Percentiles rank a stretch among this genome's conserved stretches.
Conservation (phyloP, 2,797 vertebrate genomes). For the Rhinoraja longicauda region DNA sequence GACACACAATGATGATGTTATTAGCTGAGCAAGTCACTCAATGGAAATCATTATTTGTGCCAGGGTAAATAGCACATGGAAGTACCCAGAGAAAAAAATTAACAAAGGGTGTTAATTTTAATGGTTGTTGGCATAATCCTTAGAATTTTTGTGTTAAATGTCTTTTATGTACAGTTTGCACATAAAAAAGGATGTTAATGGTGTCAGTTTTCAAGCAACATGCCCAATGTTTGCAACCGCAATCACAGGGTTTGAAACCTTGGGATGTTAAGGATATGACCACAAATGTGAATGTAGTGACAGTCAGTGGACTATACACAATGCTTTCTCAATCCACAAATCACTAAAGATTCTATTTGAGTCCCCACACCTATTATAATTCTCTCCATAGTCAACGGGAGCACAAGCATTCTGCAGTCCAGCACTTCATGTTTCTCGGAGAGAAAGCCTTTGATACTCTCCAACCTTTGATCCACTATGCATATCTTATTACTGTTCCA, state of each 20-base stretch:
- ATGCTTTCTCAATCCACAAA: neutral
- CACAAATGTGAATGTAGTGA: neutral
- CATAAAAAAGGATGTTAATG: too few species aligned
- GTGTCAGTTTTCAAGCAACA: neutral
- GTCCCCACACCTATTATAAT: neutral
- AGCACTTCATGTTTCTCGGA: neutral
- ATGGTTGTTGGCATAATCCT: too few species aligned
- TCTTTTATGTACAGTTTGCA: too few species aligned
- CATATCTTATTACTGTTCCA: neutral
- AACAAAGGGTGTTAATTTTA: too few species aligned
- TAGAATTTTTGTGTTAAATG: too few species aligned
- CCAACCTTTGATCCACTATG: conserved; percentile 26
- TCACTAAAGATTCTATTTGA: neutral
- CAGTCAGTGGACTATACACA: neutral
- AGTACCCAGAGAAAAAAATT: too few species aligned
- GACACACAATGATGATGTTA: too few species aligned
- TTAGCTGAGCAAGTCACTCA: too few species aligned
- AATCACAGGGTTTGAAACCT: neutral
- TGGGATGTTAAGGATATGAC: neutral
- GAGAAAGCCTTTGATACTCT: neutral
- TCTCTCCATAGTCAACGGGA: neutral
- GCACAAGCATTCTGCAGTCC: neutral
- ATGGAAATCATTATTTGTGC: too few species aligned
- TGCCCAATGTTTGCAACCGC: neutral
- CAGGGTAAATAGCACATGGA: too few species aligned